These are phyloP conservation scores for Ips typographus DNA, from an alignment of 1,140 invertebrate species.

Conservation along the genomic window DNA sequence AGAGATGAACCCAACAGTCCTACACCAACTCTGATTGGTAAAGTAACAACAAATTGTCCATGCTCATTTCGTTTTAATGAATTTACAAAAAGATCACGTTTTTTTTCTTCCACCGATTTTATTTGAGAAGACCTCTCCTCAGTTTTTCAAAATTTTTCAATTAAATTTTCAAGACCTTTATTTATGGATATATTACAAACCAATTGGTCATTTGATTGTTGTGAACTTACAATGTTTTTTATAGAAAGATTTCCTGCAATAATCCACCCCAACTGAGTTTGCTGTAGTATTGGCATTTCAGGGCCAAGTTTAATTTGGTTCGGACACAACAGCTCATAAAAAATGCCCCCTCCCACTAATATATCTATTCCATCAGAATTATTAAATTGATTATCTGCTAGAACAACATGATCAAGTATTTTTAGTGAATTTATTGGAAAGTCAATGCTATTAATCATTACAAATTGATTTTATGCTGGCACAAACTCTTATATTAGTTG, in stretches of 20 bases:
- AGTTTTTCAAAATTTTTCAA: slow-evolving; percentile 16
- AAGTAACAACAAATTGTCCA: slow-evolving; percentile 1
- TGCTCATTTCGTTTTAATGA: background rate
- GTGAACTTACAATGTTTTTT: background rate
- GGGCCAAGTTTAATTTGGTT: slow-evolving; percentile 5
- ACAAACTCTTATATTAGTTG: too few species aligned
- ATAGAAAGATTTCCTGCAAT: slow-evolving; percentile 1
- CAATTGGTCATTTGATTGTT: slow-evolving; percentile 3
- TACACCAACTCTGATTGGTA: background rate
- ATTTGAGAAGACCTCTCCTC: slow-evolving; percentile 5
- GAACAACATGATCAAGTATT: slow-evolving; percentile 12
- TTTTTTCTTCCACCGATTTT: slow-evolving; percentile 12
- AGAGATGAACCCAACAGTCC: background rate
- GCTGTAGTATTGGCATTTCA: background rate
- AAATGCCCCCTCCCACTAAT: slow-evolving; percentile 12
- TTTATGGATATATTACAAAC: slow-evolving; percentile 18
- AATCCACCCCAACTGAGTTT: slow-evolving; percentile 25
- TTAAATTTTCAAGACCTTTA: background rate
- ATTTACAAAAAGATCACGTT: slow-evolving; percentile 6
- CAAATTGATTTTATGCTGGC: too few species aligned
- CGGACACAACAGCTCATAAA: slow-evolving; percentile 16
- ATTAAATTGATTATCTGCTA: slow-evolving; percentile 18
- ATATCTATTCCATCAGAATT: slow-evolving; percentile 17
- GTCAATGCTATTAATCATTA: too few species aligned
- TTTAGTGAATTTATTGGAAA: background rate